A percentile compares a stretch with the other conserved stretches of the same genome.
Conservation (phyloP, 2,888 invertebrate species). For the Drosophila phalerata region DNA sequence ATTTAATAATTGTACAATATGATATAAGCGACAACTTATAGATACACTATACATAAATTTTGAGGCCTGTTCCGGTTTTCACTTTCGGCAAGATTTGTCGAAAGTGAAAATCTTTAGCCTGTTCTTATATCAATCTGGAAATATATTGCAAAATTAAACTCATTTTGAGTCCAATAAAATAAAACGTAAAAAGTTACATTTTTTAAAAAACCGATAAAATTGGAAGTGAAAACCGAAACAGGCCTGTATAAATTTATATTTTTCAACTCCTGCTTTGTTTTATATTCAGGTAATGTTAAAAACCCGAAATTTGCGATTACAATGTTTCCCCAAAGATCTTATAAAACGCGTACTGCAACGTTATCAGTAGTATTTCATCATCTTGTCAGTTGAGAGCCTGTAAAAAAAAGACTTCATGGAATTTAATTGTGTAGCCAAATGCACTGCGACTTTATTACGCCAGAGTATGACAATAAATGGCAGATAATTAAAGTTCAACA, state of each 20-base stretch:
- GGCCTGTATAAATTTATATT: background rate
- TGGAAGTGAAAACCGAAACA: too few relatives aligned
- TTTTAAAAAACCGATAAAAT: too few relatives aligned
- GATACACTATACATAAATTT: background rate
- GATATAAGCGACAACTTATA: background rate
- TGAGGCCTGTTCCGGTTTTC: too few relatives aligned
- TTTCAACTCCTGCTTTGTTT: background rate
- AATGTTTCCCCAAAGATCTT: background rate
- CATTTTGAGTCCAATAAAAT: too few relatives aligned
- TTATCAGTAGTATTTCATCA: background rate
- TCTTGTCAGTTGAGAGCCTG: background rate
- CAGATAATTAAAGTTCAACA: conserved; percentile 74
- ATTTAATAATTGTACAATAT: conserved; percentile 3
- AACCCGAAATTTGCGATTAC: background rate
- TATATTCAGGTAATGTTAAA: background rate
- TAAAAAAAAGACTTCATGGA: background rate
- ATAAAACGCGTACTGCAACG: background rate
- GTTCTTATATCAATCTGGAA: too few relatives aligned
- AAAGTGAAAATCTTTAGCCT: too few relatives aligned
- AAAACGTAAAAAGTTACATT: too few relatives aligned
- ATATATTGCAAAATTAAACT: too few relatives aligned
- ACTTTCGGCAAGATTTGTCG: too few relatives aligned
- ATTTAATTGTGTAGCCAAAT: conserved; percentile 13
- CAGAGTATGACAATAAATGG: conserved; percentile 63
- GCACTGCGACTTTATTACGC: conserved; percentile 43